Evolutionary conservation across 2,113 vertebrate species (phyloP).

Genomic region (Phodopus roborovskii): DNA sequence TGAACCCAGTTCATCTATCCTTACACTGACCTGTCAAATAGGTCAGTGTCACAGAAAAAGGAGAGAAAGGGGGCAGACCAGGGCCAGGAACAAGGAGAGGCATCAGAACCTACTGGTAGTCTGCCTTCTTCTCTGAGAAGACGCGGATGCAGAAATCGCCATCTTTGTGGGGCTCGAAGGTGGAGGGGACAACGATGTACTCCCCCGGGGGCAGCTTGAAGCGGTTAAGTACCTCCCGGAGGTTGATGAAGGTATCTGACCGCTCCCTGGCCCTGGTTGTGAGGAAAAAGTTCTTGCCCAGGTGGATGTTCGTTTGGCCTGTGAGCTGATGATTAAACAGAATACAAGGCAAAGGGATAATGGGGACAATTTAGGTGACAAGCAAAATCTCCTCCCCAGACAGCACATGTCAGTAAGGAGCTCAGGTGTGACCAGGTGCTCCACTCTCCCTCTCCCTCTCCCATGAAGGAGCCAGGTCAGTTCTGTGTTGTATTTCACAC

Average conservation of each 20-base stretch:
- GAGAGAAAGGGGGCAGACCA: not conserved
- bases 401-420: fast-evolving
- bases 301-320: constrained; percentile 92
- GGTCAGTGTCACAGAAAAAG: not conserved
- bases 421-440: not conserved
- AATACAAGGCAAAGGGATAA: fast-evolving
- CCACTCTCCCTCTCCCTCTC: not conserved
- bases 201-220: constrained; percentile 94
- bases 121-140: constrained; percentile 93
- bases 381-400: not conserved
- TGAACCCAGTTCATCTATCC: fast-evolving
- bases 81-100: not conserved
- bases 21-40: not conserved
- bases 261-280: constrained; percentile 91
- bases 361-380: fast-evolving
- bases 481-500: not conserved
- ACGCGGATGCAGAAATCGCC: constrained; percentile 96
- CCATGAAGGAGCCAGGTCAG: not conserved
- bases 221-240: constrained; percentile 93
- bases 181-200: constrained; percentile 95
- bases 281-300: constrained; percentile 96
- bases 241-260: constrained; percentile 96
- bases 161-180: constrained; percentile 93
- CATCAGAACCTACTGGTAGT: constrained; percentile 87
- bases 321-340: constrained; percentile 83